phyloP scores from a whole-genome alignment of 2,797 vertebrate genomes.

The Podargus strigoides region DNA sequence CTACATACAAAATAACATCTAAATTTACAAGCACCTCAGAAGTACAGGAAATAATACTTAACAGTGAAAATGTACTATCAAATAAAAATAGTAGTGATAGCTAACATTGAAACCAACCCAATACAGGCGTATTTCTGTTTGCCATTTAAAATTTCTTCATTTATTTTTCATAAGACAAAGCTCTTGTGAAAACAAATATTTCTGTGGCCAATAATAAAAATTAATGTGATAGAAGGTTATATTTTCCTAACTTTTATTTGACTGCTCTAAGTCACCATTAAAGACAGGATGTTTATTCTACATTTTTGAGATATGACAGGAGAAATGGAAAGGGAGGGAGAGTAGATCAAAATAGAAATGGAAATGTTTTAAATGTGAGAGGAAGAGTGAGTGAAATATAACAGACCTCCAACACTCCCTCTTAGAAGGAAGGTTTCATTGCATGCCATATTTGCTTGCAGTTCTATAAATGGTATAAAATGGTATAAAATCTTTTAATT shows the following conservation, averaged over 20 bases:
- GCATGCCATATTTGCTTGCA: background rate
- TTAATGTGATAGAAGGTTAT: background rate
- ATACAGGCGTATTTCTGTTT: slow-evolving; percentile 22
- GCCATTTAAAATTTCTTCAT: slow-evolving; percentile 48
- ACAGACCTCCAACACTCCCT: background rate
- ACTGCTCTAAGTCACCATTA: background rate
- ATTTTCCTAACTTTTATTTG: background rate
- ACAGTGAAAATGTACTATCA: background rate
- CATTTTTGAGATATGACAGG: background rate
- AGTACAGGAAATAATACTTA: background rate
- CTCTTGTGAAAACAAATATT: slow-evolving; percentile 48
- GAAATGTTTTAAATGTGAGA: background rate
- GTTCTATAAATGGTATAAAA: background rate
- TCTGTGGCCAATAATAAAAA: slow-evolving; percentile 38
- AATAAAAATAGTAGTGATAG: slow-evolving; percentile 21
- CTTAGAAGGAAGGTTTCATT: background rate
- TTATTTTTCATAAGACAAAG: slow-evolving; percentile 53
- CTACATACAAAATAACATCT: background rate
- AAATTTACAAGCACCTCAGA: background rate
- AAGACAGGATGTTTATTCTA: background rate
- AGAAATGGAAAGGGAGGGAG: background rate
- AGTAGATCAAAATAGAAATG: background rate
- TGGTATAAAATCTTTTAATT: background rate
- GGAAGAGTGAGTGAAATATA: background rate
- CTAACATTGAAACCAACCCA: slow-evolving; percentile 13